Evolutionary conservation across 2,797 vertebrate species (phyloP).

Genomic region (Sparidentex hasta): DNA sequence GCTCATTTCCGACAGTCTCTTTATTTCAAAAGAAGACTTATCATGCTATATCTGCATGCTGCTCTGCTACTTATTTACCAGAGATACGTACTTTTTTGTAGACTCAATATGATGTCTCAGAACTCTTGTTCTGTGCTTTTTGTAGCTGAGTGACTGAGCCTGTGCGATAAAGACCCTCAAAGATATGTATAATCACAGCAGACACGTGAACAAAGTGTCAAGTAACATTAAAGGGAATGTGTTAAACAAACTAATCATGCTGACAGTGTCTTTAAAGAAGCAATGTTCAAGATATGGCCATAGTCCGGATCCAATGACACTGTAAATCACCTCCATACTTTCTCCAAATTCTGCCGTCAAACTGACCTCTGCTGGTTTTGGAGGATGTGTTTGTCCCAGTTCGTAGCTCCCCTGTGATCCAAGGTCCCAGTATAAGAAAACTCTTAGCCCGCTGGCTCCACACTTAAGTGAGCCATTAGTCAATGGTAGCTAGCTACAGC

Average conservation of each 20-base stretch:
- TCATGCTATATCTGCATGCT: constrained; percentile 9
- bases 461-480: too few relatives aligned
- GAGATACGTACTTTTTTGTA: neutral
- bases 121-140: neutral
- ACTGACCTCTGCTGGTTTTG: too few relatives aligned
- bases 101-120: neutral
- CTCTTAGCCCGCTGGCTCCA: too few relatives aligned
- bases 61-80: neutral
- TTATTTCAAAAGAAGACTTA: constrained; percentile 5
- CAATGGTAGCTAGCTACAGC: too few relatives aligned
- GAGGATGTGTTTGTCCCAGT: too few relatives aligned
- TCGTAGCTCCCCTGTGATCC: too few relatives aligned
- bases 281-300: neutral
- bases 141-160: constrained; percentile 7
- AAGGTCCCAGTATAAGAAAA: too few relatives aligned
- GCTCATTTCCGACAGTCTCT: neutral
- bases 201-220: constrained; percentile 4
- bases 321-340: too few relatives aligned
- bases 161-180: neutral
- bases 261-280: neutral
- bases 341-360: too few relatives aligned
- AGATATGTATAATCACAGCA: constrained; percentile 1
- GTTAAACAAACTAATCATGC: constrained; percentile 1
- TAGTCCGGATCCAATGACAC: too few relatives aligned
- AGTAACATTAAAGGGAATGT: constrained; percentile 2